Evolutionary conservation across 2,113 vertebrate genomes (phyloP).

Genomic region (Dicaeum eximium): DNA sequence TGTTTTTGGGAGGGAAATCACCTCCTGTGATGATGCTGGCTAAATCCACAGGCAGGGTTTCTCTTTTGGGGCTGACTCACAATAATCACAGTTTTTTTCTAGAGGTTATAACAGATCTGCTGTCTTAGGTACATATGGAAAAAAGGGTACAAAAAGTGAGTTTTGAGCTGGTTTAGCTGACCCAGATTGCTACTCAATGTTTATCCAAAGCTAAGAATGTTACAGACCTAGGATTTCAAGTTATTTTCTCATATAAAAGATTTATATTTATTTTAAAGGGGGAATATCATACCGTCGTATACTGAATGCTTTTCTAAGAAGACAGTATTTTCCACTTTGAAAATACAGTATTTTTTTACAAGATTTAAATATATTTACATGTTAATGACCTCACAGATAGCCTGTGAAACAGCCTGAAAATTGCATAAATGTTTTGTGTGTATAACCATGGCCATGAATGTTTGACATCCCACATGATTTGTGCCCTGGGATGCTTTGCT

Average conservation of each 20-base stretch:
- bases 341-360: background rate
- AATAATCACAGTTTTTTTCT: background rate
- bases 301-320: background rate
- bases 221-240: background rate
- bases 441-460: fast-evolving
- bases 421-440: background rate
- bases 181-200: background rate
- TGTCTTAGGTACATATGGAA: fast-evolving
- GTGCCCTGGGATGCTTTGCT: background rate
- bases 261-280: background rate
- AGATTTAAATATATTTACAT: background rate
- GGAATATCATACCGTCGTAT: background rate
- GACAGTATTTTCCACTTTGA: background rate
- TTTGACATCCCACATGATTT: fast-evolving
- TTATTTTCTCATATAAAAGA: background rate
- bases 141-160: background rate
- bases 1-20: background rate
- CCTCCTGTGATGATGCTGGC: background rate
- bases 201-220: background rate
- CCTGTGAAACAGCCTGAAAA: background rate
- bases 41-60: background rate
- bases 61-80: background rate
- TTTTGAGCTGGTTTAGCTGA: background rate
- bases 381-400: background rate
- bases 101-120: background rate